Base-by-base conservation (phyloP, 1,140 invertebrate species). In the Anthonomus grandis region DNA sequence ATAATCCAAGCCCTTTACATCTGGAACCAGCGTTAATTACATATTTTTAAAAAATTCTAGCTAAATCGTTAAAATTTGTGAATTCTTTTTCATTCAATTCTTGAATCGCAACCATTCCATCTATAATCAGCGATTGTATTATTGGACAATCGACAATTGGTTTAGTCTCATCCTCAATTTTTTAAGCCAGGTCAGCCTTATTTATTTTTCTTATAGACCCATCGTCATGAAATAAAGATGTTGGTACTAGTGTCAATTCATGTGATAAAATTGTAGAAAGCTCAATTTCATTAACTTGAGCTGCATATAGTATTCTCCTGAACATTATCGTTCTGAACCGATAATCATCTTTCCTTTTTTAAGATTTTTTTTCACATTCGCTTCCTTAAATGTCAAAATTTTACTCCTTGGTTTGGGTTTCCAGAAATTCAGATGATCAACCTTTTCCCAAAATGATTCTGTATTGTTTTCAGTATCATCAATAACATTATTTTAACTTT, bases 281-380 rank as follows among this genome's bases (percentile, higher is more conserved):
- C 27, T 48, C 24, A 5, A 48, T 31, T 27, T 36, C 46, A 37
- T 22, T 24, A 12, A 57, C 36, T 13, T 27, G 24, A 12, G 54
- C 54, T 12, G 54, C 54, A 51, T 31, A 34, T 21, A 50, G 22
- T 18, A 56, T 51, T 56, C 54, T 48, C 5, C 54, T 3, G 21
- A 57, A 57, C 46, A 57, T 57, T 23, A 31, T n/a, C n/a, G 51
- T 52, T 57, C 54, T 23, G 54, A 38, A 10, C 18, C 18, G 23
- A 51, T 50, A 9, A 52, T 12, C 25, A 18, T 37, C 39, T 38
- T 57, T 53, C 22, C 36, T 57, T 34, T 13, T n/a, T 12, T 10
- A 24, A 13, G 9, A 15, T 25, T 55, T 57, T 13, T 10, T 21
- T 17, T 21, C 18, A 3, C 10, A 24, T 37, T 12, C 22, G n/a